Conservation (phyloP, 2,888 invertebrate species). For the Agrotis segetum region DNA sequence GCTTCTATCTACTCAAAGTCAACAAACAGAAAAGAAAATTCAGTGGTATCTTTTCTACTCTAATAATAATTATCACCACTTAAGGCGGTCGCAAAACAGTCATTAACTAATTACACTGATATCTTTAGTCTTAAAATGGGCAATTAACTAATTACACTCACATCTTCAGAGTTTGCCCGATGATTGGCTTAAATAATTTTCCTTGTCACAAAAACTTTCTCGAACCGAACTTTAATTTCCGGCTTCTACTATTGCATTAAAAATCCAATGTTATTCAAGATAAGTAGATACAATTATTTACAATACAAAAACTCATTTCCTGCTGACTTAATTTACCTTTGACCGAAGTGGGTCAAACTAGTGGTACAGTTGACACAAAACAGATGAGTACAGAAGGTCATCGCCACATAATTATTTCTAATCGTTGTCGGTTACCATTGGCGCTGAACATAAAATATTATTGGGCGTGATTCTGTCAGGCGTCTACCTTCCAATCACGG, state of each 20-base stretch:
- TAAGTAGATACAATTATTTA: slow-evolving; percentile 53
- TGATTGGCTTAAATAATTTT: background rate
- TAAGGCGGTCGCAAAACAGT: background rate
- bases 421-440: too few species aligned
- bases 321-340: slow-evolving; percentile 52
- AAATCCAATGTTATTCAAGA: slow-evolving; percentile 41
- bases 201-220: slow-evolving; percentile 10
- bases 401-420: too few species aligned
- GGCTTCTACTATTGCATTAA: slow-evolving; percentile 17
- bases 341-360: slow-evolving; percentile 50
- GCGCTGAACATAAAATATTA: too few species aligned
- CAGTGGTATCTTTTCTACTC: too few species aligned
- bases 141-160: background rate
- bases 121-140: background rate
- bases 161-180: background rate
- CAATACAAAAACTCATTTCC: slow-evolving; percentile 57
- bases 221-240: slow-evolving; percentile 49
- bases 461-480: too few species aligned
- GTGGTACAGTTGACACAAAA: slow-evolving; percentile 3
- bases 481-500: too few species aligned
- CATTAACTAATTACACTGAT: background rate
- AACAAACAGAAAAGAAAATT: too few species aligned
- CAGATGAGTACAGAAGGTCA: slow-evolving; percentile 4
- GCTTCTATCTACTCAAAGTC: too few species aligned
- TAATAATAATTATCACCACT: too few species aligned